Base-by-base conservation (phyloP, 1,140 invertebrate genomes). In the Papilio glaucus region DNA sequence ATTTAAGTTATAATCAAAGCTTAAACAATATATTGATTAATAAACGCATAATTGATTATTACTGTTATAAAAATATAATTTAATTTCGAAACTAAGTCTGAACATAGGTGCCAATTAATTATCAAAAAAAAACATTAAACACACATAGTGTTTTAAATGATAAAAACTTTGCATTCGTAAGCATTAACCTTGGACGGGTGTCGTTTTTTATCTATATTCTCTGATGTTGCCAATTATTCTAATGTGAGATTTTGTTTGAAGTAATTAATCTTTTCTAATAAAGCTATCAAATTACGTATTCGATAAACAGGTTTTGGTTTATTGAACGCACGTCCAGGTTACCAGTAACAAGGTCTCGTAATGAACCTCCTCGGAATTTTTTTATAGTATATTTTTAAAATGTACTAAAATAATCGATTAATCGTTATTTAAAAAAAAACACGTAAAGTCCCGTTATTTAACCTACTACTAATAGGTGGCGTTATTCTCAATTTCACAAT, bases 221-320 rank as follows among this genome's bases (percentile, higher is more conserved):
- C 29, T 2, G 6, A 26, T 24, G 21, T 57, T 49, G 45, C 45
- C 8, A 49, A 15, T 24, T 12, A 24, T 57, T 57, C 21, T 15
- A 18, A 45, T 45, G 18, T 24, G 4, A 21, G 45, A 49, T 49
- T 49, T 10, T 21, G 21, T 57, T 57, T 4, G 18, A 18, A 24
- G 49, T 57, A 57, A 57, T 57, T 57, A 57, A 57, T 26, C 49
- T 57, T 57, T 45, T 53, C 18, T 57, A 57, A 26, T 57, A 24
- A 57, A 26, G 21, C 49, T 57, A 57, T 57, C 12, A 57, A 24
- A 53, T 53, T 53, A 53, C 18, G 9, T 18, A 53, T 24, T 4
- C 49, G 9, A 0, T 18, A 53, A 53, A 53, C 18, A 53, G 49
- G 49, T 57, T 57, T 57, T 57, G 9, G 21, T 26, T 57, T 26